phyloP scores from a whole-genome alignment of 2,888 invertebrate genomes.

The Agonopterix subpropinquella region DNA sequence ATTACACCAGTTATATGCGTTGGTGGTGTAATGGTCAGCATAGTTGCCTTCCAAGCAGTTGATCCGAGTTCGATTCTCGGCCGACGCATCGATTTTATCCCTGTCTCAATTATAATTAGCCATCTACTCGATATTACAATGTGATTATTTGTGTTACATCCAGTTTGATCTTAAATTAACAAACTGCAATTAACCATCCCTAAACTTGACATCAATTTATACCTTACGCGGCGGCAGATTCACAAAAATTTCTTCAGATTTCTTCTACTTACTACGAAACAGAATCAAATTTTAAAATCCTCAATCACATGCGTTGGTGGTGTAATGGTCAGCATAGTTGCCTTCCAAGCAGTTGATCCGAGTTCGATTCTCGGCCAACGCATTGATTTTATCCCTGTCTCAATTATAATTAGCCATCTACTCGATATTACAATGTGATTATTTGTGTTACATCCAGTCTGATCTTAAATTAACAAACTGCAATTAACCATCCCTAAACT shows the following conservation, averaged over 20 bases:
- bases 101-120: neutral
- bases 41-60: constrained; percentile 76
- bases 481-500: no score
- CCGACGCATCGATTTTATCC: constrained; percentile 22
- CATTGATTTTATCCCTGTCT: constrained; percentile 10
- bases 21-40: constrained; percentile 76
- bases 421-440: no score
- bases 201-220: no score
- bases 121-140: no score
- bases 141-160: no score
- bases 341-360: constrained; percentile 57
- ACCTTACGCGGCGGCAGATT: no score
- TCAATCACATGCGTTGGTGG: constrained; percentile 40
- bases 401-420: neutral
- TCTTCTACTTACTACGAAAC: no score
- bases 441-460: no score
- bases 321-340: constrained; percentile 56
- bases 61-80: constrained; percentile 76
- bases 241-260: no score
- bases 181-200: no score
- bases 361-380: constrained; percentile 50
- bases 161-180: no score
- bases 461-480: no score
- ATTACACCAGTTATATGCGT: constrained; percentile 30
- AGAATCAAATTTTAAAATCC: neutral